These are phyloP conservation scores for Eustalomyia histrio DNA, from an alignment of 2,888 invertebrate genomes.

Conservation along the genomic window DNA sequence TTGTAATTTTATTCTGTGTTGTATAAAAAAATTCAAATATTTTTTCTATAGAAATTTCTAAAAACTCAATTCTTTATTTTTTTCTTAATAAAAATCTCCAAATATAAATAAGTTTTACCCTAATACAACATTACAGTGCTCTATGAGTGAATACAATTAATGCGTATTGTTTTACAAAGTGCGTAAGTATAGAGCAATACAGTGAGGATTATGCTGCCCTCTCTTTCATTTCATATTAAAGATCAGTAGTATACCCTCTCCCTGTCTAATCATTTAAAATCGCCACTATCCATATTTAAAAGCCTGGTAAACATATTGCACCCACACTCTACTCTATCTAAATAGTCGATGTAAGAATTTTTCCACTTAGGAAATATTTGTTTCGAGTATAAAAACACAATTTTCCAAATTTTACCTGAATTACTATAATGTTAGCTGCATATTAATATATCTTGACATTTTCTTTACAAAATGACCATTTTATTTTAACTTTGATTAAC, in stretches of 20 bases:
- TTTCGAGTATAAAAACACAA: conserved; percentile 32
- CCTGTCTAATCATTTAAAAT: background rate
- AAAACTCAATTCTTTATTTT: too few species aligned
- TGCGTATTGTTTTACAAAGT: conserved; percentile 60
- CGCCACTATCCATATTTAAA: background rate
- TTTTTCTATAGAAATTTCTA: too few species aligned
- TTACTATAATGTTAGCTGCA: conserved; percentile 3
- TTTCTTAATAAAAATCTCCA: background rate
- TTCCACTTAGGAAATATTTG: conserved; percentile 50
- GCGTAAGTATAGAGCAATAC: conserved; percentile 45
- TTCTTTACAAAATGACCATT: conserved; percentile 27
- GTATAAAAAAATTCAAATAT: too few species aligned
- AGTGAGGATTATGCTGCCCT: conserved; percentile 4
- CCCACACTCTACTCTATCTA: conserved; percentile 48
- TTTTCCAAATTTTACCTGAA: conserved; percentile 36
- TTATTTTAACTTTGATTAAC: conserved; percentile 28
- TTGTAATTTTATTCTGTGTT: too few species aligned
- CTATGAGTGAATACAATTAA: conserved; percentile 56
- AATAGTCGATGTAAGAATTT: conserved; percentile 31
- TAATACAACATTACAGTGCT: background rate
- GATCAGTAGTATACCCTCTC: background rate
- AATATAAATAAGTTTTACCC: background rate
- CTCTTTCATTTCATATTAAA: conserved; percentile 15
- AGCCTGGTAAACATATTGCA: conserved; percentile 56
- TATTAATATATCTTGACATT: conserved; percentile 48